These are phyloP conservation scores for Gonocerus acuteangulatus DNA, from an alignment of 2,888 invertebrate genomes.

Conservation along the genomic window DNA sequence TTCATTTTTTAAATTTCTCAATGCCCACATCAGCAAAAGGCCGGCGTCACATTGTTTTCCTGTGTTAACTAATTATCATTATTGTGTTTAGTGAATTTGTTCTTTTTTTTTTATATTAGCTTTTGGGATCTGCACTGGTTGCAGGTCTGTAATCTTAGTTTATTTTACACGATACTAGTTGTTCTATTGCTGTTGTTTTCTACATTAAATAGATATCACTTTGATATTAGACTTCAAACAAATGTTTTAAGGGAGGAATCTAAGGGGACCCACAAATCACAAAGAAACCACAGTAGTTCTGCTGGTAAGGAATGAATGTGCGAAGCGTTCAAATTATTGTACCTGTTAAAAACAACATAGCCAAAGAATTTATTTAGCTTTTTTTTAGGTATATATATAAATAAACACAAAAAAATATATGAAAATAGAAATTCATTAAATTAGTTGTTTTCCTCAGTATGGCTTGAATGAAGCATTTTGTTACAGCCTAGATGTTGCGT, in stretches of 20 bases:
- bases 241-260: constrained; percentile 21
- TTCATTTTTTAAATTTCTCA: too few species aligned
- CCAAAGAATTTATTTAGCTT: too few species aligned
- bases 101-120: constrained; percentile 14
- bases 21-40: constrained; percentile 5
- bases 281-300: background rate
- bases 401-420: too few species aligned
- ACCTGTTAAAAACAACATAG: background rate
- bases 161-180: constrained; percentile 22
- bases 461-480: too few species aligned
- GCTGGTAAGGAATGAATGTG: background rate
- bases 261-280: background rate
- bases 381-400: too few species aligned
- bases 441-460: too few species aligned
- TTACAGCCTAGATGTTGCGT: too few species aligned
- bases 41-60: constrained; percentile 9
- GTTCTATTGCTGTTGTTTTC: constrained; percentile 3
- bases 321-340: background rate
- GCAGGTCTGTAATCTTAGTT: constrained; percentile 17
- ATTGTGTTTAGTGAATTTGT: constrained; percentile 2
- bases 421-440: too few species aligned
- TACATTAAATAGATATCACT: constrained; percentile 1
- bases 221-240: constrained; percentile 6
- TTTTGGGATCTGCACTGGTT: constrained; percentile 16
- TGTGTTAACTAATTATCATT: constrained; percentile 1